Base-by-base conservation (phyloP, 2,888 invertebrate genomes). In the Hylaea fasciaria region DNA sequence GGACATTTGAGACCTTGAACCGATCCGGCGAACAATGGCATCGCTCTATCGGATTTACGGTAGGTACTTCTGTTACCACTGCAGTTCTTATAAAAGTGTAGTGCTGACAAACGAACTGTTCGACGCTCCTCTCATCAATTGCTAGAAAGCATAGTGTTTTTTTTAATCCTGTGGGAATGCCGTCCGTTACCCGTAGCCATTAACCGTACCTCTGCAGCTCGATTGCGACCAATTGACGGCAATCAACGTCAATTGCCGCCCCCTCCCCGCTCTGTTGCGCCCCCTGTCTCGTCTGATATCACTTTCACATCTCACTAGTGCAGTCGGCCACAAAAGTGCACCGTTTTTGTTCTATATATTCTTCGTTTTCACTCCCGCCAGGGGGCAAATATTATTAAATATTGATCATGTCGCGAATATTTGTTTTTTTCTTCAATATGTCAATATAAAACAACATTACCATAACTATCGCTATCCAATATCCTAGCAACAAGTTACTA, bases 241-340 rank as follows among this genome's bases (percentile, higher is more conserved):
- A 91, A 91, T 91, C 89, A 90, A 82, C 85, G 82, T 77, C 90
- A 91, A 91, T 90, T 91, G 70, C 66, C 67, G 66, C 64, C 68
- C 64, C 62, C 69, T 65, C 68, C 70, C 65, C 70, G 41, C 58
- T 49, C 57, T 51, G 62, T 58, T 62, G 63, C 55, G 62, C 28
- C 57, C 50, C 69, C 66, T 70, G 71, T 66, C 69, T 35, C 49
- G 49, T 35, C 55, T 50, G 51, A 70, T 72, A 62, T 57, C 57
- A 81, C 91, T 91, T 91, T 91, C 91, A 81, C 87, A 87, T 89
- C 87, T 88, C 89, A 90, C 89, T 83, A 86, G 89, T 87, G 89
- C 84, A 72, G 68, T 39, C 62, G 53, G 1, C 10, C 0, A 53
- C 60, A 82, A 28, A 85, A 85, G 73, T 66, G 61, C 11, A 50